Evolutionary conservation across 1,140 invertebrate species (phyloP), one percentile per base, ranked within the genome.

Genomic region (Zaprionus inermis): DNA sequence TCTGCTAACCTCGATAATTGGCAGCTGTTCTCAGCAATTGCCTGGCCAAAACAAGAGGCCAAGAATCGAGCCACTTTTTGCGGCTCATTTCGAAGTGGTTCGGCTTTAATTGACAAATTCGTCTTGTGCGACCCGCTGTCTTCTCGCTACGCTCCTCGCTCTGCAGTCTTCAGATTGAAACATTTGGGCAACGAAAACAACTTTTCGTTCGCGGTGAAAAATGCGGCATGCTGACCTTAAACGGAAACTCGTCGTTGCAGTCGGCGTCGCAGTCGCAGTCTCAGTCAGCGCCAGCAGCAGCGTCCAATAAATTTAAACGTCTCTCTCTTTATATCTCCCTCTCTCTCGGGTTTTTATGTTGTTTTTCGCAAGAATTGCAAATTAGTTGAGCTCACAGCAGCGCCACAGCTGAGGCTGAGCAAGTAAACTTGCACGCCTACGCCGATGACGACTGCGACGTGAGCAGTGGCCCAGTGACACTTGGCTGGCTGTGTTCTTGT

Each of bases 311-410:
- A 86, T 86, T 81, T 63, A 52, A 72, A 77, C 76, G 54, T 82
- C 68, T 63, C 41, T 84, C 32, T 5, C 24, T 28, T 5, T 28
- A 5, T 28, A 3, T 28, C 24, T 28, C 3, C 5, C 24, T 28
- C 3, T 28, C 24, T 28, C 24, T 28, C 24, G 24, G 3, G 44
- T 49, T 79, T 0, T 20, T 63, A 61, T 63, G n/a, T 77, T 77
- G 61, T 83, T 88, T 88, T 88, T 77, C 84, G 71, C 81, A 89
- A 89, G 83, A 89, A 89, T 84, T 82, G 84, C 84, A 89, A 89
- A 89, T 89, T 89, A 84, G 80, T 89, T 74, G 55, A 86, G 55
- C 75, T 56, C 16, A 64, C 46, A 69, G 67, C 44, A 11, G 44
- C 9, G 18, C 18, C n/a, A 2, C 46, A 69, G 64, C 44, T 5